These are phyloP conservation scores for Troglohyphantes excavatus DNA, from an alignment of 2,888 invertebrate species.

Conservation along the genomic window DNA sequence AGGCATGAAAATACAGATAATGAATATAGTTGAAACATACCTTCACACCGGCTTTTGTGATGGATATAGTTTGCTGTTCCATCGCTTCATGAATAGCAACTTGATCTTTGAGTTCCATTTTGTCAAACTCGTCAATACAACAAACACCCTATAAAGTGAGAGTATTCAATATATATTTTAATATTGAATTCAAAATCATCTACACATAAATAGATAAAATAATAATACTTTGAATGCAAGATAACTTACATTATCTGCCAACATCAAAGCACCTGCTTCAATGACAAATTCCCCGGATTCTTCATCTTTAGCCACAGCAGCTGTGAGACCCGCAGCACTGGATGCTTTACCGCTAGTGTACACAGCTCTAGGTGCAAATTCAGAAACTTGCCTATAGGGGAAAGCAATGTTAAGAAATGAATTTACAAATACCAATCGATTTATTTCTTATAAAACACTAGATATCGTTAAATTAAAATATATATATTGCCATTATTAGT, in stretches of 20 bases:
- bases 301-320: constrained; percentile 98
- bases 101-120: constrained; percentile 98
- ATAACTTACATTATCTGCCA: constrained; percentile 93
- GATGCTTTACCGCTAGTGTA: constrained; percentile 99
- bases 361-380: constrained; percentile 97
- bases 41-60: constrained; percentile 91
- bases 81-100: constrained; percentile 99
- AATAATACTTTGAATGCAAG: background rate
- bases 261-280: constrained; percentile 99
- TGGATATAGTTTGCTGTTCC: constrained; percentile 99
- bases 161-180: background rate
- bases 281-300: constrained; percentile 99
- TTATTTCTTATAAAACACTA: too few relatives aligned
- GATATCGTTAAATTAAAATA: too few relatives aligned
- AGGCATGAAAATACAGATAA: too few relatives aligned
- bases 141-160: constrained; percentile 88
- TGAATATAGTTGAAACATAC: constrained; percentile 80
- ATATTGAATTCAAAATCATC: background rate
- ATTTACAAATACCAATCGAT: too few relatives aligned
- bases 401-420: too few relatives aligned
- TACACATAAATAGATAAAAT: background rate
- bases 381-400: constrained; percentile 85
- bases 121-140: constrained; percentile 99
- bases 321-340: constrained; percentile 98
- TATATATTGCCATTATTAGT: too few relatives aligned